phyloP scores from a whole-genome alignment of 2,888 invertebrate genomes.

The Micoletzkya japonica region DNA sequence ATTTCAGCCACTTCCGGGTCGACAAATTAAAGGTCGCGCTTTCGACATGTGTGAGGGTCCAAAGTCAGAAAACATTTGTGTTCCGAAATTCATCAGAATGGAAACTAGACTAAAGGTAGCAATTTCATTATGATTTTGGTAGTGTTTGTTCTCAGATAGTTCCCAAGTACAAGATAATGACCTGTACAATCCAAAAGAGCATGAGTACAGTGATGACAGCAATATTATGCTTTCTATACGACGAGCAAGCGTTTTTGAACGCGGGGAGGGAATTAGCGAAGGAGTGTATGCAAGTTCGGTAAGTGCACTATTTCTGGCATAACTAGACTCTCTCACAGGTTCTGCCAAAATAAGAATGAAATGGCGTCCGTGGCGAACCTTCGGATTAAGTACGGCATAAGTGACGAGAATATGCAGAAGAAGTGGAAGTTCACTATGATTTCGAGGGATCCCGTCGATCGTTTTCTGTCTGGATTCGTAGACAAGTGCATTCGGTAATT shows the following conservation, averaged over 20 bases:
- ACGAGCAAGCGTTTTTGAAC: slow-evolving; percentile 35
- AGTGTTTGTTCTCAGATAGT: slow-evolving; percentile 36
- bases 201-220: slow-evolving; percentile 56
- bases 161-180: slow-evolving; percentile 45
- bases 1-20: slow-evolving; percentile 37
- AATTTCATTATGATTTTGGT: slow-evolving; percentile 1
- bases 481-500: slow-evolving; percentile 60
- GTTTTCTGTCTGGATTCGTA: slow-evolving; percentile 58
- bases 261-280: slow-evolving; percentile 32
- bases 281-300: slow-evolving; percentile 36
- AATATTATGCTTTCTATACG: slow-evolving; percentile 48
- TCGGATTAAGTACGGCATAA: slow-evolving; percentile 32
- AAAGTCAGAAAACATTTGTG: slow-evolving; percentile 34
- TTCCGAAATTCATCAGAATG: slow-evolving; percentile 37
- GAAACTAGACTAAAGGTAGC: slow-evolving; percentile 44
- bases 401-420: not conserved
- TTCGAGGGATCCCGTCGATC: slow-evolving; percentile 54
- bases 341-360: slow-evolving; percentile 47
- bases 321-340: slow-evolving; percentile 32
- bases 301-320: not conserved
- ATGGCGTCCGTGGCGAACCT: slow-evolving; percentile 32
- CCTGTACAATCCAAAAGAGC: slow-evolving; percentile 54
- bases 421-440: slow-evolving; percentile 34
- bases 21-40: slow-evolving; percentile 32
- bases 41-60: slow-evolving; percentile 38